Conservation (phyloP, 2,113 vertebrate genomes). For the Rostratula benghalensis region DNA sequence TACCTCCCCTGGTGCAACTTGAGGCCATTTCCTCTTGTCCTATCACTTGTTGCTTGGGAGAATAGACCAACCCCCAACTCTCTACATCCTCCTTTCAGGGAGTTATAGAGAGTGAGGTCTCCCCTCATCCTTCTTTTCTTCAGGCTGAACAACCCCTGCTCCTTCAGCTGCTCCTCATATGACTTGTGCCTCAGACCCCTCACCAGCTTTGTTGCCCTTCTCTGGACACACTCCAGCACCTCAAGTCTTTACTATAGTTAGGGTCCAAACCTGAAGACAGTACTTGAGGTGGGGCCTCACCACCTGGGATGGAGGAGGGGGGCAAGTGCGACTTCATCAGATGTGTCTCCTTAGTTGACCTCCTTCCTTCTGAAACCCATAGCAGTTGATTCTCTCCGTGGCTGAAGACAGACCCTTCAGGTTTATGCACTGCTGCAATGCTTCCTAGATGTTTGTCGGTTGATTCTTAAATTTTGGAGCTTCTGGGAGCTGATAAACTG, state of each 20-base stretch:
- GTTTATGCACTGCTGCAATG: neutral
- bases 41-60: neutral
- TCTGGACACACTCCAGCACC: neutral
- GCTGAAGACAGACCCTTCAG: accelerated
- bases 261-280: neutral
- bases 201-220: neutral
- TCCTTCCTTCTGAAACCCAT: neutral
- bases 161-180: neutral
- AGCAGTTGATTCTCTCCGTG: neutral
- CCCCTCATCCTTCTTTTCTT: neutral
- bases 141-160: neutral
- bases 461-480: neutral
- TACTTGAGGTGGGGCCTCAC: neutral
- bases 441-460: neutral
- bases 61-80: neutral
- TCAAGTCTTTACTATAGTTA: neutral
- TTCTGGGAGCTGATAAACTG: neutral
- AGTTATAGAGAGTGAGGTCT: neutral
- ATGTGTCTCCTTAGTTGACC: neutral
- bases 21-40: neutral
- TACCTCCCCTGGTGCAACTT: neutral
- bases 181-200: neutral
- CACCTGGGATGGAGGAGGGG: too few relatives aligned
- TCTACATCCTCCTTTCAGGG: neutral
- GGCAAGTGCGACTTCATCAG: neutral